Base-by-base conservation (phyloP, 1,140 invertebrate genomes). In the Drosophila mojavensis region DNA sequence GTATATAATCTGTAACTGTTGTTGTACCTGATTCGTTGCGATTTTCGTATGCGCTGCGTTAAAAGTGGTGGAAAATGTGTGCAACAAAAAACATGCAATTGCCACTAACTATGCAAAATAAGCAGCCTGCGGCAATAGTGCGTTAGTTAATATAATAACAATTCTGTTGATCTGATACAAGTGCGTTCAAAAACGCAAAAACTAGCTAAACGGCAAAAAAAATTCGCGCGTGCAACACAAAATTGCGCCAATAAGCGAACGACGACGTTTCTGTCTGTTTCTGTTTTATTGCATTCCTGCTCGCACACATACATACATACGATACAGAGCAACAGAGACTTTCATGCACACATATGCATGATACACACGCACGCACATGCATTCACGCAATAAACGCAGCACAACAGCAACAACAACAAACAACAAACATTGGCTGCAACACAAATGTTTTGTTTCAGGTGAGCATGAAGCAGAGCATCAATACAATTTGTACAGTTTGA, bases 201-300 rank as follows among this genome's bases (percentile, higher is more conserved):
- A 78, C n/a, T 69, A 65, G 50, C 63, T 61, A 53, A 39, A 39
- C 33, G 33, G 2, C 33, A 33, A 17, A 72, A 51, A 78, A 51
- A 78, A 78, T 72, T 74, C 65, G 84, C 78, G 80, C 76, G 77
- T 84, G 69, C 66, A 74, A 69, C 78, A 75, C 61, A 81, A 81
- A 90, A 90, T 83, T 90, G 86, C 86, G 86, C 86, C 88, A 90
- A 90, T 90, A 90, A 90, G 86, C 86, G 70, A 82, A 70, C 62
- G 53, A 70, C 70, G 64, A 79, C 62, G 78, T 78, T 78, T 66
- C 78, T 71, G 56, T 61, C 67, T 67, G 58, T 69, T 78, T 79
- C 78, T 79, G 72, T 77, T 81, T 79, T 77, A 79, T 81, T 81
- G 79, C 79, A 79, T 81, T 79, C 68, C 77, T 80, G 70, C 82